Evolutionary conservation across 1,140 invertebrate species (phyloP), one percentile per base, ranked within the genome.

Genomic region (Drosophila fuyamai): DNA sequence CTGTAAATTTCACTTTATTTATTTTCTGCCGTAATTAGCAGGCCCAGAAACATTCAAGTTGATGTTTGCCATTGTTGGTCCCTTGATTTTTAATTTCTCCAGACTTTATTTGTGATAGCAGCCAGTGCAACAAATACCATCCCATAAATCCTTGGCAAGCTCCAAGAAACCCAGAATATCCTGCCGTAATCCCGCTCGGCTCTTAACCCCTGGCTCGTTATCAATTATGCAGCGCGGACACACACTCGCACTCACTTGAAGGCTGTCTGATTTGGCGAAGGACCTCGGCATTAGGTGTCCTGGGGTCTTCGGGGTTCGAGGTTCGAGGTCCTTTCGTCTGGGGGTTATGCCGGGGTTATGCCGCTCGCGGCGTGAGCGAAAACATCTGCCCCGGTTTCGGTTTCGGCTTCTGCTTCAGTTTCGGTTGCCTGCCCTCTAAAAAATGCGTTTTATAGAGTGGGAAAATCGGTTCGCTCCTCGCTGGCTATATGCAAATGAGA

Each of bases 401-500:
- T 32, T 48, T 48, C 10, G 12, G 44, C 18, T 47, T 23, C 44
- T 32, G 57, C 36, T 54, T 27, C 50, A 35, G 53, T 46, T 59
- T 73, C 50, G 41, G 48, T 46, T 44, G 74, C 82, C 79, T 57
- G 63, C 68, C 78, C 62, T 59, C 59, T 51, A 23, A 62, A 62
- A 62, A 41, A 41, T 43, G 55, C 29, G 23, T 60, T 63, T 68
- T 60, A 18, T 41, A 68, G 16, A 53, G 44, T 40, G 44, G 53
- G 60, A 66, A 65, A 53, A 53, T 53, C 50, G 32, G 50, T 53
- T 27, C 40, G 10, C 44, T 72, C 5, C 29, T 53, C 47, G 46
- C 48, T 41, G 50, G 51, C 46, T 40, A 40, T 83, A 86, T 86
- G 83, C 83, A 86, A 86, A 86, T 86, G 79, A 82, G 83, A 86